Evolutionary conservation across 2,888 invertebrate species (phyloP).

Genomic region (Agrypnus murinus): DNA sequence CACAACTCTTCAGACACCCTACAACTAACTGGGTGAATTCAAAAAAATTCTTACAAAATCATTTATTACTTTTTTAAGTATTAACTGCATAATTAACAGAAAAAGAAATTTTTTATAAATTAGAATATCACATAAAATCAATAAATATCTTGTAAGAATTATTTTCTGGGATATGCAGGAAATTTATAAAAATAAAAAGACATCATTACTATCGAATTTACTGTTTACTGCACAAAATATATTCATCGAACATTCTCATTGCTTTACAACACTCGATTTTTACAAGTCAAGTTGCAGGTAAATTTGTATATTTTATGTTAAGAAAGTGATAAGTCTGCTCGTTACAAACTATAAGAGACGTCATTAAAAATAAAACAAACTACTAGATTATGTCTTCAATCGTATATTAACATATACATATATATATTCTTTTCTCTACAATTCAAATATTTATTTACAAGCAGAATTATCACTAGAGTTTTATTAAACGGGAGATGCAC

Average conservation of each 20-base stretch:
- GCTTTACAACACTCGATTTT: constrained; percentile 69
- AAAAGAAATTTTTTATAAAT: too few relatives aligned
- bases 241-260: constrained; percentile 72
- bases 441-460: constrained; percentile 28
- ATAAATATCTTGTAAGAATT: too few relatives aligned
- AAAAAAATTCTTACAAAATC: too few relatives aligned
- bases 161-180: too few relatives aligned
- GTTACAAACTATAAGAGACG: constrained; percentile 13
- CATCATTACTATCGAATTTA: constrained; percentile 67
- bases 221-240: constrained; percentile 73
- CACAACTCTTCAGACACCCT: too few relatives aligned
- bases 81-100: too few relatives aligned
- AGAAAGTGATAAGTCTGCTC: constrained; percentile 46
- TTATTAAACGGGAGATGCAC: constrained; percentile 46
- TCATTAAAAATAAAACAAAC: constrained; percentile 20
- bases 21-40: too few relatives aligned
- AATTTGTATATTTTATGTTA: constrained; percentile 60
- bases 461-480: constrained; percentile 41
- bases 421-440: neutral
- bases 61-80: too few relatives aligned
- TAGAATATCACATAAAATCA: too few relatives aligned
- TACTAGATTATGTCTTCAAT: constrained; percentile 24
- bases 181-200: constrained; percentile 56
- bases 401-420: constrained; percentile 11
- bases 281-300: constrained; percentile 70